Evolutionary conservation across 2,888 invertebrate species (phyloP), one percentile per base, ranked within the genome.

Genomic region (Tubiluchus corallicola): DNA sequence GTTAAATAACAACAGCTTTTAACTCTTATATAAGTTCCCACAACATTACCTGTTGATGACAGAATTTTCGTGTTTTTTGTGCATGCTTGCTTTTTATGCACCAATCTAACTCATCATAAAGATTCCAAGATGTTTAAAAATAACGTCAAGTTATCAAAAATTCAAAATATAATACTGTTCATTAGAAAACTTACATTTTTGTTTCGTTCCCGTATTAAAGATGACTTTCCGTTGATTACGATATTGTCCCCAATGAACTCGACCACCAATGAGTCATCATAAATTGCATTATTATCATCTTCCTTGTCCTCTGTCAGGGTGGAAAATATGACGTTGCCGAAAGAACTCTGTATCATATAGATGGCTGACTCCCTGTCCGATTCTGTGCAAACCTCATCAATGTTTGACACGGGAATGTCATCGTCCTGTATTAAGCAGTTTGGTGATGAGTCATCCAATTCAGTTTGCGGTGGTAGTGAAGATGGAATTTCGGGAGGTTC

Each of bases 381-480:
- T n/a, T 29, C 29, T 9, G 9, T 29, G n/a, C 9, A 9, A 9
- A 29, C 9, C 29, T 29, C 29, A 29, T 29, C 29, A n/a, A 29
- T 29, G 9, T 29, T 29, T n/a, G 29, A 29, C 29, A 29, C 29
- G 29, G 29, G 29, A 29, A 29, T n/a, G 29, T 29, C 29, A n/a
- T 29, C 29, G 29, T n/a, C 29, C 9, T 29, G 29, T n/a, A n/a
- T n/a, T n/a, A n/a, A n/a, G n/a, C n/a, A n/a, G n/a, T n/a, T n/a
- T n/a, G n/a, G n/a, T n/a, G n/a, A n/a, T n/a, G n/a, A n/a, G n/a
- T n/a, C n/a, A n/a, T n/a, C n/a, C n/a, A n/a, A n/a, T 29, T 29
- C 29, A n/a, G 29, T n/a, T n/a, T 9, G n/a, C 29, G 29, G 29
- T n/a, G 29, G 29, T n/a, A 29, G 9, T 9, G 9, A 9, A n/a